Evolutionary conservation across 2,797 vertebrate species (phyloP).

Genomic region (Macropus fuliginosus): DNA sequence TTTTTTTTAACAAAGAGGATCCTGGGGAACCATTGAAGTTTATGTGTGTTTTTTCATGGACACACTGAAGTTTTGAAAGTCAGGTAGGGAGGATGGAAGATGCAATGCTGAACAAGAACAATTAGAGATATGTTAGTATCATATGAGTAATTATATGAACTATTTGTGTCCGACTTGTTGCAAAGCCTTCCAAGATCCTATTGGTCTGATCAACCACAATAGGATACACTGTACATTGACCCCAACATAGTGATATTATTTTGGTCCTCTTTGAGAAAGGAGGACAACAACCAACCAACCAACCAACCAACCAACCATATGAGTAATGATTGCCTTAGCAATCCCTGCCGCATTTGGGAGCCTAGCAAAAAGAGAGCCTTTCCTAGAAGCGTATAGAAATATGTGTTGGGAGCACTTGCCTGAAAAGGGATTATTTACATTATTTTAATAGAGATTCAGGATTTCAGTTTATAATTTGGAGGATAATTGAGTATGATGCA

Average conservation of each 20-base stretch:
- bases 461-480: neutral
- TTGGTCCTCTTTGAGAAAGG: no score
- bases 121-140: neutral
- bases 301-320: neutral
- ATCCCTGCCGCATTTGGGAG: neutral
- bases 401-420: neutral
- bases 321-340: neutral
- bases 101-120: neutral
- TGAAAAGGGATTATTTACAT: neutral
- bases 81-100: conserved; percentile 4
- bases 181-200: no score
- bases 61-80: neutral
- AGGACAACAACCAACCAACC: no score
- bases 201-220: no score
- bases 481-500: neutral
- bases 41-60: conserved; percentile 42
- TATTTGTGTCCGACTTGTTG: no score
- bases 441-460: neutral
- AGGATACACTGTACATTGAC: no score
- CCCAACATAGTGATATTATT: no score
- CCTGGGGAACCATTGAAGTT: neutral
- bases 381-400: neutral
- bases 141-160: neutral
- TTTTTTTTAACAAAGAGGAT: conserved; percentile 11
- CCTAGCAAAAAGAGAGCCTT: neutral